Base-by-base conservation (phyloP, 30 jellyfish, hydroid and myxozoan genomes). In the Nemopilema nomurai region DNA sequence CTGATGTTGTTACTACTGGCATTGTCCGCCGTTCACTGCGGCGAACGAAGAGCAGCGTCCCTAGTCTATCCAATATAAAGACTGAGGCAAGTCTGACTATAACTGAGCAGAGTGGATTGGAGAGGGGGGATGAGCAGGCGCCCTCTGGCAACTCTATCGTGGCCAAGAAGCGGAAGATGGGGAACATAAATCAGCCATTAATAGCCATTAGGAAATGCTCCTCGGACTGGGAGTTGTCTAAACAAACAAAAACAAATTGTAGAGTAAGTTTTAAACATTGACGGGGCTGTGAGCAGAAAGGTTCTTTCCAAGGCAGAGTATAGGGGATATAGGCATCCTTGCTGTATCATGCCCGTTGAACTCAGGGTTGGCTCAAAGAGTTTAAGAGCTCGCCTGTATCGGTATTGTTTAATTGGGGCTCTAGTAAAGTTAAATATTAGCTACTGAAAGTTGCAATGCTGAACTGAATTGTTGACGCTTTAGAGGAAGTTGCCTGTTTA, bases 21-120 rank as follows among this genome's bases (percentile, higher is more conserved):
- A 41, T 41, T 3, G 57, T 3, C 13, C 57, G 13, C 6, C 13
- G 6, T 41, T 3, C 57, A 23, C 75, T 51, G 18, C 82, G 92
- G 19, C 86, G 92, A 21, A 29, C 83, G 18, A 71, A 83, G 67
- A 83, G 92, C 81, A 83, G 92, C 29, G 64, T 73, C 9, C 49
- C 92, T 63, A 73, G 92, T 51, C 29, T 83, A 49, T 33, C 82
- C 20, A 83, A 74, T 25, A 22, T 51, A 62, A 83, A 26, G 22
- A 83, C 92, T 9, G 81, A 71, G 19, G 24, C 83, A 49, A 81
- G 67, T 30, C 76, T 41, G 20, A 25, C 16, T 21, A 52, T 19
- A 6, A 28, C 28, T 13, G 79, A 72, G 8, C 51, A 81, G 51
- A 72, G 68, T 4, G 89, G n/a, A 62, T 53, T 75, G 20, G 50